phyloP scores from a whole-genome alignment of 2,888 invertebrate genomes.

The Gasteruption jaculator region DNA sequence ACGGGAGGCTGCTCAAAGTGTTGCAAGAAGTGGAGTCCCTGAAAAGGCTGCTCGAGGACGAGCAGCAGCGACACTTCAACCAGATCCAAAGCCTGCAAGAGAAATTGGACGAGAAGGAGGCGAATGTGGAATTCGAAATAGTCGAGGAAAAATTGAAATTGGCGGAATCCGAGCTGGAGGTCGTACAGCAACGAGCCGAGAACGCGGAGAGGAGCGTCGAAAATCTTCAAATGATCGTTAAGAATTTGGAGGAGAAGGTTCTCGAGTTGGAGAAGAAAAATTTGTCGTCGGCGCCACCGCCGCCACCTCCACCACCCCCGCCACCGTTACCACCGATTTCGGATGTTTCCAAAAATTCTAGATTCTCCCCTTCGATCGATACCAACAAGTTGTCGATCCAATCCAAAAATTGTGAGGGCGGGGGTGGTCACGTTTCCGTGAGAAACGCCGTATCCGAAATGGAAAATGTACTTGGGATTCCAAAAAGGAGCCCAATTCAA shows the following conservation, averaged over 20 bases:
- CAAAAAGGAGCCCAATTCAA: conserved; percentile 56
- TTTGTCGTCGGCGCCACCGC: conserved; percentile 44
- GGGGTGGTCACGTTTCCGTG: conserved; percentile 28
- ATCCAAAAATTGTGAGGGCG: conserved; percentile 42
- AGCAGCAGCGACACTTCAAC: conserved; percentile 56
- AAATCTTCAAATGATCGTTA: conserved; percentile 35
- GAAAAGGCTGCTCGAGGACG: conserved; percentile 60
- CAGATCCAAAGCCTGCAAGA: conserved; percentile 62
- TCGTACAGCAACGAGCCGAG: conserved; percentile 61
- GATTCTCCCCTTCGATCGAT: too few relatives aligned
- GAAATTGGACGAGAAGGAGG: conserved; percentile 63
- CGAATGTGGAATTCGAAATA: conserved; percentile 64
- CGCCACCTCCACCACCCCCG: conserved; percentile 54
- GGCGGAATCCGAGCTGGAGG: conserved; percentile 65
- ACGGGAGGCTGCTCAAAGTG: conserved; percentile 52
- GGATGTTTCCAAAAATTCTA: conserved; percentile 16
- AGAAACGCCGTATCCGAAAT: conserved; percentile 53
- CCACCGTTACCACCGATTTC: conserved; percentile 46
- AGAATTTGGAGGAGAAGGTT: conserved; percentile 34
- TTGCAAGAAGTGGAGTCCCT: conserved; percentile 63
- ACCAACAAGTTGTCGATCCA: conserved; percentile 37
- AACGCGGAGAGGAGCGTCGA: conserved; percentile 54
- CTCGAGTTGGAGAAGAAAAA: conserved; percentile 37
- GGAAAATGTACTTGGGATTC: conserved; percentile 59
- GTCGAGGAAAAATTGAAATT: conserved; percentile 67